Conservation (phyloP, 2,888 invertebrate genomes). For the Timema cristinae region DNA sequence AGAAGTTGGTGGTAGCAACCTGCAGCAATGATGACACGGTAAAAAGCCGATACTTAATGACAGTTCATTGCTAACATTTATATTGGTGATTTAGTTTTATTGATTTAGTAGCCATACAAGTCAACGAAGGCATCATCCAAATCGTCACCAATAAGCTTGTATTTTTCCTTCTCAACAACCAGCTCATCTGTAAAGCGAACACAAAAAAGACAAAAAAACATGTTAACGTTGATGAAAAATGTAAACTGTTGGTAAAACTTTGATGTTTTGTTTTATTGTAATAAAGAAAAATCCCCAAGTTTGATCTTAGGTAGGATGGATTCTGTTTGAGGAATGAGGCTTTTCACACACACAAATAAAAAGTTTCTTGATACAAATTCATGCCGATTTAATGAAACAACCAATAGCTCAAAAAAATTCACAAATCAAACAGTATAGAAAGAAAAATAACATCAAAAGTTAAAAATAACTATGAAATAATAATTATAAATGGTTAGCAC, state of each 20-base stretch:
- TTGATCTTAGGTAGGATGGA: constrained; percentile 24
- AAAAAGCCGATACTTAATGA: constrained; percentile 23
- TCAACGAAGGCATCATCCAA: constrained; percentile 99
- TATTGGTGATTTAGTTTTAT: constrained; percentile 24
- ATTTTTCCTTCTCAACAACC: constrained; percentile 97
- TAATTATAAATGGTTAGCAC: too few species aligned
- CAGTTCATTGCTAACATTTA: constrained; percentile 23
- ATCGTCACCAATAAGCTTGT: constrained; percentile 99
- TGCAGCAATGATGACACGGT: constrained; percentile 36
- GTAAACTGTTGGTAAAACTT: too few species aligned
- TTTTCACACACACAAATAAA: constrained; percentile 16
- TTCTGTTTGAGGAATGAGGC: constrained; percentile 6
- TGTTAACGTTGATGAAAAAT: too few species aligned
- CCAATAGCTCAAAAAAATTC: constrained; percentile 27
- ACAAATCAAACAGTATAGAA: constrained; percentile 6
- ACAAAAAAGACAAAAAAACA: constrained; percentile 16
- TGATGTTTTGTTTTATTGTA: too few species aligned
- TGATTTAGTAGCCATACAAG: constrained; percentile 56
- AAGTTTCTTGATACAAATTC: constrained; percentile 35
- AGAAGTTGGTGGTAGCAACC: constrained; percentile 23
- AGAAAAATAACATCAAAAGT: too few species aligned
- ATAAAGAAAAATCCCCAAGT: constrained; percentile 22
- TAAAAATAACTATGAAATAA: too few species aligned
- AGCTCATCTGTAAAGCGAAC: constrained; percentile 71
- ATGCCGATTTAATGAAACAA: constrained; percentile 30